These are phyloP conservation scores for Penaeus indicus DNA, from an alignment of 1,140 invertebrate species.

Conservation along the genomic window DNA sequence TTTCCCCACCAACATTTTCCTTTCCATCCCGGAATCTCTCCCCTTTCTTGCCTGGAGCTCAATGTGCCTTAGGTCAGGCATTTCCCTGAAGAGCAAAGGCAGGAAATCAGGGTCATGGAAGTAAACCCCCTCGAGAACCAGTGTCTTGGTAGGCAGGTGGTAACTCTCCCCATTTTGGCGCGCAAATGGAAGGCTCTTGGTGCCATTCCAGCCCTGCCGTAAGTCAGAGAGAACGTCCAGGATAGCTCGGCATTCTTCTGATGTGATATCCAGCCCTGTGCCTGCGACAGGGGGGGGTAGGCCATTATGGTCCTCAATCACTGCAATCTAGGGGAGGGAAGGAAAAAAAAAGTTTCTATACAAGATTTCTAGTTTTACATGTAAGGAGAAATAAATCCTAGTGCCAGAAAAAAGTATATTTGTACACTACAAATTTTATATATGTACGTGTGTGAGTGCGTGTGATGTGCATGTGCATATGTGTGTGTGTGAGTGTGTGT, in stretches of 20 bases:
- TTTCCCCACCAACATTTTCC: background rate
- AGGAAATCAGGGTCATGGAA: slow-evolving; percentile 43
- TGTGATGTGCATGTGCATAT: too few relatives aligned
- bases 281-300: background rate
- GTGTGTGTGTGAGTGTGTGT: too few relatives aligned
- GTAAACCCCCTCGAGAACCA: slow-evolving; percentile 47
- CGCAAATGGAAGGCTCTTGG: background rate
- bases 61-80: slow-evolving; percentile 39
- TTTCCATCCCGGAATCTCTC: background rate
- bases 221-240: slow-evolving; percentile 23
- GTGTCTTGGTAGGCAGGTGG: slow-evolving; percentile 31
- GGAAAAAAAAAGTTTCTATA: too few relatives aligned
- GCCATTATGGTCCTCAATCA: slow-evolving; percentile 15
- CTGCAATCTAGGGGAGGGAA: slow-evolving; percentile 10
- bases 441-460: too few relatives aligned
- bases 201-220: background rate
- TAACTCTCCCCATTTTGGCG: background rate
- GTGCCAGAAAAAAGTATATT: too few relatives aligned
- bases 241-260: slow-evolving; percentile 30
- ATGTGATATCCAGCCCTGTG: slow-evolving; percentile 28
- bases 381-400: too few relatives aligned
- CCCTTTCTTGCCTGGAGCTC: slow-evolving; percentile 37
- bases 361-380: too few relatives aligned
- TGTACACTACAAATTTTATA: too few relatives aligned
- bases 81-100: slow-evolving; percentile 21